Evolutionary conservation across 1,140 invertebrate species (phyloP), one percentile per base, ranked within the genome.

Genomic region (Drosophila takahashii): DNA sequence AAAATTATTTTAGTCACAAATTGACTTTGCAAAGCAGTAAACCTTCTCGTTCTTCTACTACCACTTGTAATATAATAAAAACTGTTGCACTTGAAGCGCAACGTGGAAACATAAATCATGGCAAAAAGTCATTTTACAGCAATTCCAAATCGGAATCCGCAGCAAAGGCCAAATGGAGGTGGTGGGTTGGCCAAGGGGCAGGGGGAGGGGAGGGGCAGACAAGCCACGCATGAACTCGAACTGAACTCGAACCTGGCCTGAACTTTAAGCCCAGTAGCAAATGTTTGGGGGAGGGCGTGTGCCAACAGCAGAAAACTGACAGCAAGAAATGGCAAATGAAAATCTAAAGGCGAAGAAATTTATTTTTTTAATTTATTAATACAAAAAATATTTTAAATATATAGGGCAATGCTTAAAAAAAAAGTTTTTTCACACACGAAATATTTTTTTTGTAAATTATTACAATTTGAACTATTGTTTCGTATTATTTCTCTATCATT

Each of bases 81-180:
- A 65, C 52, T 62, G 36, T 56, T 83, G 79, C 76, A 83, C 80
- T 85, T 84, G 58, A 81, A 78, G 45, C 80, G 45, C 62, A 78
- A 81, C 71, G 52, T 58, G 39, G 37, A 79, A 61, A 59, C 81
- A 85, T 85, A 86, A 86, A 84, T 85, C 81, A 84, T 85, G 70
- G 77, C 59, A 66, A 75, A 72, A 79, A 75, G 69, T 51, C 39
- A 58, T 75, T 65, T 44, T 51, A 48, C 37, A 44, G 37, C 58
- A 41, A 56, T 32, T 47, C 59, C 44, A 44, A 74, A 61, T 74
- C 58, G 60, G 22, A 81, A 47, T 62, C 42, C 48, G 34, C 48
- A 29, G 13, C 44, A 61, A 73, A 73, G 66, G 66, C 64, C 64
- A 70, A 69, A n/a, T 67, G 37, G n/a, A 18, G 22, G 11, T 7